Percentiles rank a stretch among this genome's conserved stretches.
These are phyloP conservation scores for Prietella phreatophila DNA, from an alignment of 2,113 vertebrate genomes.

Conservation along the genomic window DNA sequence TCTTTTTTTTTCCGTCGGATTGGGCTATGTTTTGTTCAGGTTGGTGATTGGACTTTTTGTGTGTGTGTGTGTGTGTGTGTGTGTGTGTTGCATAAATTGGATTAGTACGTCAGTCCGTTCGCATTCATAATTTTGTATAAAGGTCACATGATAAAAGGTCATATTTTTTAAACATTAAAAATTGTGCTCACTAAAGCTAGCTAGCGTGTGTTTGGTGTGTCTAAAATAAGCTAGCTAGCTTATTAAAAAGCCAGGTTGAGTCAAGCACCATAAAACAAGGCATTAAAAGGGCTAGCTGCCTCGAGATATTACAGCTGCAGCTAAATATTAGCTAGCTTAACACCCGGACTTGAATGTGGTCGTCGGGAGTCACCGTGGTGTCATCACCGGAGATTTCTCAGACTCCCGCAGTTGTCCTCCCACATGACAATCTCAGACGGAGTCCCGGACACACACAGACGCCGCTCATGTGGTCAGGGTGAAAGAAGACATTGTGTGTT, in stretches of 20 bases:
- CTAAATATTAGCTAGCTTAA: constrained; percentile 5
- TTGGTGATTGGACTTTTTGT: no score
- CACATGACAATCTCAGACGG: constrained; percentile 18
- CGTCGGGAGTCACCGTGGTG: background rate
- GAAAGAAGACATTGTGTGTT: constrained; percentile 67
- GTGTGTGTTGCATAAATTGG: no score
- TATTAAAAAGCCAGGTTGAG: background rate
- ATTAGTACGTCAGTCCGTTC: no score
- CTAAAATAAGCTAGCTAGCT: background rate
- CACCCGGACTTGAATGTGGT: background rate
- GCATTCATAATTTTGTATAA: background rate
- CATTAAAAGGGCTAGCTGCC: background rate
- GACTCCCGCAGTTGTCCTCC: background rate
- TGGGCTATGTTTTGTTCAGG: no score
- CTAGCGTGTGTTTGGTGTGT: background rate
- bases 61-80: no score
- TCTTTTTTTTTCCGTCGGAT: no score
- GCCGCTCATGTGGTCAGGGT: constrained; percentile 19
- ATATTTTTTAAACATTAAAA: background rate
- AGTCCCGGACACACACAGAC: background rate
- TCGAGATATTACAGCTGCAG: background rate
- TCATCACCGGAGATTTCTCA: background rate
- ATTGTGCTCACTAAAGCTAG: background rate
- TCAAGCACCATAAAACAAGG: background rate
- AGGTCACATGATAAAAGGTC: background rate